These are phyloP conservation scores for Cancer borealis DNA, from an alignment of 2,888 invertebrate genomes.

Conservation along the genomic window DNA sequence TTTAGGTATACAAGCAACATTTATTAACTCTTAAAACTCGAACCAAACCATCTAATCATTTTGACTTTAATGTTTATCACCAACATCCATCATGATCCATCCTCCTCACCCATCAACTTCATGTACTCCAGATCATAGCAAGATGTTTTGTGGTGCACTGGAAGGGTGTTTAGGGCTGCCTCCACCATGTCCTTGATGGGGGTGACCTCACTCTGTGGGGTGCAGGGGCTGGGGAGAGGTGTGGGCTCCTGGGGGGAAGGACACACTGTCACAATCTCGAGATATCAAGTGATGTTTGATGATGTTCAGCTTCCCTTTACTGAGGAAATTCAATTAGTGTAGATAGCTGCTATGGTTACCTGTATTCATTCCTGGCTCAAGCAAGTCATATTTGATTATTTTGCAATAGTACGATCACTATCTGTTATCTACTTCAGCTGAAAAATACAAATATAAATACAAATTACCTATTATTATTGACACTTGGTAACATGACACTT, in stretches of 20 bases:
- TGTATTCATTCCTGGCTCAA: background rate
- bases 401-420: background rate
- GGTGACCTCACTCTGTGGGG: background rate
- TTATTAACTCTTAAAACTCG: background rate
- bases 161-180: background rate
- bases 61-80: background rate
- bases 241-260: background rate
- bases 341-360: background rate
- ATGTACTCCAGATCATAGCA: constrained; percentile 56
- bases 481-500: background rate
- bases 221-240: background rate
- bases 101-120: constrained; percentile 59
- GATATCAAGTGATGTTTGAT: background rate
- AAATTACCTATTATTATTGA: background rate
- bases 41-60: background rate
- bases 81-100: background rate
- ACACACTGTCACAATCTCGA: background rate
- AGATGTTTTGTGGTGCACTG: constrained; percentile 33
- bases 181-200: constrained; percentile 48
- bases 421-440: background rate
- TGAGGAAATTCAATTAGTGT: background rate
- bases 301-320: background rate
- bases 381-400: background rate
- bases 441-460: background rate
- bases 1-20: background rate